Evolutionary conservation across 2,797 vertebrate genomes (phyloP).

Genomic region (Macroramphosus scolopax): DNA sequence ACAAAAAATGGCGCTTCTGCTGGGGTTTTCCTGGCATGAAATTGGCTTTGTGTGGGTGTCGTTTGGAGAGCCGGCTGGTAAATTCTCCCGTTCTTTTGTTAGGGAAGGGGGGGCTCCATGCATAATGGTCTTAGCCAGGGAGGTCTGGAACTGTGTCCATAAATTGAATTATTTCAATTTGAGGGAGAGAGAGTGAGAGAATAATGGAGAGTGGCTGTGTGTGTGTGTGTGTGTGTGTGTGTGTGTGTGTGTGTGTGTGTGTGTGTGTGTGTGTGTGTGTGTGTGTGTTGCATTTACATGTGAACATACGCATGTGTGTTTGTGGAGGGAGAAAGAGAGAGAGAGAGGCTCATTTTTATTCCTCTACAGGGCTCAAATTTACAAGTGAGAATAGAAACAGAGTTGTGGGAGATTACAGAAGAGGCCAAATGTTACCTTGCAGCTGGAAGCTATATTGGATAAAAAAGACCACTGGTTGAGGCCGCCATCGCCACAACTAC

Average conservation of each 20-base stretch:
- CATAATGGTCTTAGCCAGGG: slow-evolving; percentile 77
- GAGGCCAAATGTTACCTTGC: slow-evolving; percentile 74
- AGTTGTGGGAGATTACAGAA: slow-evolving; percentile 83
- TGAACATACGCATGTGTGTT: slow-evolving; percentile 67
- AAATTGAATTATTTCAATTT: slow-evolving; percentile 81
- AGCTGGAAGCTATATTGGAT: slow-evolving; percentile 52
- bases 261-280: no score
- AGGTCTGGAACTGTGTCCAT: slow-evolving; percentile 76
- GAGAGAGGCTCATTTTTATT: slow-evolving; percentile 80
- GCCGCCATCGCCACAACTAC: slow-evolving; percentile 7
- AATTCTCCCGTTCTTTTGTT: slow-evolving; percentile 78
- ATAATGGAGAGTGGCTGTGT: slow-evolving; percentile 65
- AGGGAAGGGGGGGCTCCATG: slow-evolving; percentile 62
- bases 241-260: slow-evolving; percentile 58
- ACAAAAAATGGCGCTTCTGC: slow-evolving; percentile 71
- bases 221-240: slow-evolving; percentile 38
- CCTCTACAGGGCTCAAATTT: slow-evolving; percentile 82
- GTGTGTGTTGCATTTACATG: slow-evolving; percentile 70
- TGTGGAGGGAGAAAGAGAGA: no score
- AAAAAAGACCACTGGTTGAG: slow-evolving; percentile 23
- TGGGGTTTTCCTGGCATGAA: slow-evolving; percentile 76
- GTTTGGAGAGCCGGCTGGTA: slow-evolving; percentile 79
- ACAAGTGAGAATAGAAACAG: slow-evolving; percentile 82
- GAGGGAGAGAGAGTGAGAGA: slow-evolving; percentile 67
- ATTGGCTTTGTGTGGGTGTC: slow-evolving; percentile 81